Evolutionary conservation across 2,888 invertebrate species (phyloP), one percentile per base, ranked within the genome.

Genomic region (Dolichopus griseipennis): DNA sequence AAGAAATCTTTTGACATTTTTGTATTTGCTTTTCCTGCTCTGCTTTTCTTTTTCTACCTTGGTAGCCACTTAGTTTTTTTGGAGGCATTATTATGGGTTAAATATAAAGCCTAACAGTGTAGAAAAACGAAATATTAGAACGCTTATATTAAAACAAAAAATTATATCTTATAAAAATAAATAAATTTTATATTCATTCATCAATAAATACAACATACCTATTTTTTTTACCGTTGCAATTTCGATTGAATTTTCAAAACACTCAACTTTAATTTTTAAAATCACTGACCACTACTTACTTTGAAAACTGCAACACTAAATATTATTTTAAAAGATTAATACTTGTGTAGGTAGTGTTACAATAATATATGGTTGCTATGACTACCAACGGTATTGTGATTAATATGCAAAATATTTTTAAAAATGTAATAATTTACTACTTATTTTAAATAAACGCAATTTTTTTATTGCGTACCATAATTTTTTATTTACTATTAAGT

Each of bases 91-190:
- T 64, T 64, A 64, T 64, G 64, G 64, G 64, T 64, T 64, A 64
- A 64, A 64, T 64, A 64, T 64, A 64, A 64, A 64, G 64, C 64
- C 22, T 64, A 64, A 22, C 27, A 64, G 64, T 8, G 64, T 33
- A 64, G 65, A 43, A 65, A 65, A 65, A 65, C 65, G 65, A 65
- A 65, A 65, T 3, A 65, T 65, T 41, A 65, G 41, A 65, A 65
- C 65, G 41, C 65, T 65, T 65, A 65, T 65, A 65, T 65, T 43
- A 65, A 65, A 65, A 65, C 37, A 65, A 65, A 65, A 10, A 65
- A 41, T 65, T 65, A 62, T 62, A 62, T 62, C 62, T 21, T 62
- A 66, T 62, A 62, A 62, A 62, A 62, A 62, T 62, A 62, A 62
- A 62, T 62, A 62, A 62, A 62, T 62, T 62, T 62, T 62, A 62